These are phyloP conservation scores for Atrichornis clamosus DNA, from an alignment of 2,113 vertebrate genomes.

Conservation along the genomic window DNA sequence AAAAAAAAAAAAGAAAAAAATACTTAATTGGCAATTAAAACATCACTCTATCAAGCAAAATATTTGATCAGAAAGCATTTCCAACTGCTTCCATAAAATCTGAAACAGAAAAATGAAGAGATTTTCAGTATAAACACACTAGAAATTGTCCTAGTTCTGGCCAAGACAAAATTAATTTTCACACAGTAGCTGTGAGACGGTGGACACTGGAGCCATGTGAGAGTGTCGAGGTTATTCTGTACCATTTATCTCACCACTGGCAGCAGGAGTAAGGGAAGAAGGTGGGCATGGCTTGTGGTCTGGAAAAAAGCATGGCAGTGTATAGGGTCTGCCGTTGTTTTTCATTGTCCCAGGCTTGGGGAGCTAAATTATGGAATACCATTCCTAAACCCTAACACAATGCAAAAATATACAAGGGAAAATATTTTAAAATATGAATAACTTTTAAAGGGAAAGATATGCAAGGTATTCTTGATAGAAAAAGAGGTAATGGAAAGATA, in stretches of 20 bases:
- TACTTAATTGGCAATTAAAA: not conserved
- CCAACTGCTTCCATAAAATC: not conserved
- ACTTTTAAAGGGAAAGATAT: not conserved
- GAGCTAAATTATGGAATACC: not conserved
- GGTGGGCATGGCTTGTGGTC: not conserved
- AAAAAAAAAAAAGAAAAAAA: not conserved
- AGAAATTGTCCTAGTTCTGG: not conserved
- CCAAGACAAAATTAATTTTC: not conserved
- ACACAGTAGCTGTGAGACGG: not conserved
- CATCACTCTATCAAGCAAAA: not conserved
- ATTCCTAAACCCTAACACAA: not conserved
- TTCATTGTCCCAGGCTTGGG: not conserved
- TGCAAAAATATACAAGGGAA: not conserved
- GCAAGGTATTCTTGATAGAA: not conserved
- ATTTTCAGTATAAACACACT: not conserved
- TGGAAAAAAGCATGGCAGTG: rapidly evolving
- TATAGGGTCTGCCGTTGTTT: not conserved
- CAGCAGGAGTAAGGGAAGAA: not conserved
- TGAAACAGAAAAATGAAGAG: not conserved
- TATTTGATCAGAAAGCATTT: not conserved
- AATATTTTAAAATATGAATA: not conserved
- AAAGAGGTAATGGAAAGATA: not conserved
- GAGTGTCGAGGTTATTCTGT: rapidly evolving
- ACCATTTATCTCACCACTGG: not conserved
- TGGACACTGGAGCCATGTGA: not conserved